Evolutionary conservation across 2,888 invertebrate genomes (phyloP), one percentile per base, ranked within the genome.

Genomic region (Chrysopilus asiliformis): DNA sequence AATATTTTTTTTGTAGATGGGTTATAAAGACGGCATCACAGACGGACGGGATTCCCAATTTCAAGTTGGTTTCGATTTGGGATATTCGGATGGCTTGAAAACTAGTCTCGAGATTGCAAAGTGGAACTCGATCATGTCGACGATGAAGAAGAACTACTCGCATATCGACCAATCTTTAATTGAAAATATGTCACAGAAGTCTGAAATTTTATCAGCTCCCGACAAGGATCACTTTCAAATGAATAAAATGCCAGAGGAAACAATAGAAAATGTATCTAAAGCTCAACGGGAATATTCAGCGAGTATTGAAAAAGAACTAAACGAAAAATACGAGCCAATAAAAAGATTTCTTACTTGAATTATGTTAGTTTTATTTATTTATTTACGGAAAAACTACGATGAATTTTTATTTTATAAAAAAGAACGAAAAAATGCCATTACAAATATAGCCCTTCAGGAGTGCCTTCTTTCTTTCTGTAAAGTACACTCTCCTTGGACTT

Each of bases 401-500:
- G 18, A 27, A 29, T 12, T 29, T 29, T 29, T 29, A 29, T 15
- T 29, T 29, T 12, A 29, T 29, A 13, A 12, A n/a, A 2, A 12
- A n/a, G n/a, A n/a, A n/a, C n/a, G n/a, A n/a, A 20, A 19, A 28
- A 12, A 12, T 10, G 4, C 14, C 9, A 36, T 76, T 86, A 98
- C 57, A 98, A 75, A 68, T 98, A 98, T 38, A 98, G 76, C 47
- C 97, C 97, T 68, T 99, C 98, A 2, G 98, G 98, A 30, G 95
- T 95, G 46, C 97, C 97, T 68, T 98, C 98, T 59, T 98, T 97
- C 71, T 98, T 98, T 42, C 97, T 77, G 59, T 98, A 98, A 32
- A 99, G 70, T 18, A 99, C 97, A 66, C 93, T 98, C 61, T 99
- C 98, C 65, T 98, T 98, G 1, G 97, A 94, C 62, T 99, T 98